These are phyloP conservation scores for Porites cylindrica DNA, from an alignment of 92 coral and sea anemone species.

Conservation along the genomic window DNA sequence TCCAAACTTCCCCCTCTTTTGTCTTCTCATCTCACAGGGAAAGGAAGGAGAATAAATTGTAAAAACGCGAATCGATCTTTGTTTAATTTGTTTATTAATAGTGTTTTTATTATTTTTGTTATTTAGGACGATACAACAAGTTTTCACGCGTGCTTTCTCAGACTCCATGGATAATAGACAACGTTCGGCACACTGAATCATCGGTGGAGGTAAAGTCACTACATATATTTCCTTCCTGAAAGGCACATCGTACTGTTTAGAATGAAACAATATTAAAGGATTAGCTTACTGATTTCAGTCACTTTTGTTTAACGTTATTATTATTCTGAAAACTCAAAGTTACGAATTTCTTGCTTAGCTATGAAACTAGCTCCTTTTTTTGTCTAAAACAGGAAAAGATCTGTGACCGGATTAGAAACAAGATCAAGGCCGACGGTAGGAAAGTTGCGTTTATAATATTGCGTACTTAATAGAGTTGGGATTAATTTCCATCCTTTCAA, in stretches of 20 bases:
- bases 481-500: no score
- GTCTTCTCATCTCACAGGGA: no score
- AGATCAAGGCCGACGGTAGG: conserved; percentile 83
- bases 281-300: no score
- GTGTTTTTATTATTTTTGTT: not conserved
- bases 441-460: no score
- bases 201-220: conserved; percentile 87
- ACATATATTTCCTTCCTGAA: not conserved
- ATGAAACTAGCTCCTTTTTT: not conserved
- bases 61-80: no score
- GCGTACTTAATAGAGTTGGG: no score
- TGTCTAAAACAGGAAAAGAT: conserved; percentile 77
- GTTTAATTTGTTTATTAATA: not conserved
- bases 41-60: no score
- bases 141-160: conserved; percentile 90
- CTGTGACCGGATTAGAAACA: conserved; percentile 66
- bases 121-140: conserved; percentile 93
- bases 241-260: no score
- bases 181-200: conserved; percentile 80
- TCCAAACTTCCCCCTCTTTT: no score
- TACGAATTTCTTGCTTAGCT: not conserved
- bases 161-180: conserved; percentile 95
- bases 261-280: no score
- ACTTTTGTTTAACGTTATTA: no score
- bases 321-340: no score